Evolutionary conservation across 2,113 vertebrate genomes (phyloP).

Genomic region (Podarcis cretensis): DNA sequence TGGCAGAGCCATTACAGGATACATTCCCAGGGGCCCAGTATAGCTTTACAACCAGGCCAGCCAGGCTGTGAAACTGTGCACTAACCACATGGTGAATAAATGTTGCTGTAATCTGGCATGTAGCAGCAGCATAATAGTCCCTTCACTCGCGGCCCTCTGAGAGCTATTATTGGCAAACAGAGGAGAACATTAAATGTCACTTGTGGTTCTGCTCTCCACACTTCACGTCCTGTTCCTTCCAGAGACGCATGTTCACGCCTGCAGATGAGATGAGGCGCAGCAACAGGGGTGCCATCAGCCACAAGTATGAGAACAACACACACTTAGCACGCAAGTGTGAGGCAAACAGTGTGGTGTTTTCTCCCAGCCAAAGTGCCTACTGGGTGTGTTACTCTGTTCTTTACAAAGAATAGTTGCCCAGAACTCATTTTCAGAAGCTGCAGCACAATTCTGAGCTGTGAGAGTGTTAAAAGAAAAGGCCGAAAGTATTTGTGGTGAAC

Average conservation of each 20-base stretch:
- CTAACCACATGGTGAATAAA: constrained; percentile 23
- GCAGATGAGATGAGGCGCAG: constrained; percentile 17
- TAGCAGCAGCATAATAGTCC: constrained; percentile 10
- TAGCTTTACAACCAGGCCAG: constrained; percentile 27
- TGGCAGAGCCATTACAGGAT: constrained; percentile 6
- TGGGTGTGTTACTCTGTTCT: neutral
- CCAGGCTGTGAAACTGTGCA: constrained; percentile 10
- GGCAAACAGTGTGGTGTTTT: neutral
- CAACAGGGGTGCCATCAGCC: neutral
- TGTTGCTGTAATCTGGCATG: neutral
- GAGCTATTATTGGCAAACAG: constrained; percentile 29
- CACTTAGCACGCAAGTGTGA: neutral
- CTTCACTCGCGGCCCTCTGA: neutral
- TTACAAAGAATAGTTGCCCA: neutral
- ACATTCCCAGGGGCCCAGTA: neutral
- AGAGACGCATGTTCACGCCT: neutral
- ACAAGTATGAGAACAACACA: constrained; percentile 15
- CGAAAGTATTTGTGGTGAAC: neutral
- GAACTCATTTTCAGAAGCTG: neutral
- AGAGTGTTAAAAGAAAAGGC: neutral
- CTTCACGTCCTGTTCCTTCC: accelerated
- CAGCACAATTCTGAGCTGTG: neutral
- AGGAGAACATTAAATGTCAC: neutral
- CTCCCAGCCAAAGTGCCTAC: neutral
- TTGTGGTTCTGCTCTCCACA: neutral